phyloP scores from a whole-genome alignment of 2,113 vertebrate species.

The Corydoras sp. region DNA sequence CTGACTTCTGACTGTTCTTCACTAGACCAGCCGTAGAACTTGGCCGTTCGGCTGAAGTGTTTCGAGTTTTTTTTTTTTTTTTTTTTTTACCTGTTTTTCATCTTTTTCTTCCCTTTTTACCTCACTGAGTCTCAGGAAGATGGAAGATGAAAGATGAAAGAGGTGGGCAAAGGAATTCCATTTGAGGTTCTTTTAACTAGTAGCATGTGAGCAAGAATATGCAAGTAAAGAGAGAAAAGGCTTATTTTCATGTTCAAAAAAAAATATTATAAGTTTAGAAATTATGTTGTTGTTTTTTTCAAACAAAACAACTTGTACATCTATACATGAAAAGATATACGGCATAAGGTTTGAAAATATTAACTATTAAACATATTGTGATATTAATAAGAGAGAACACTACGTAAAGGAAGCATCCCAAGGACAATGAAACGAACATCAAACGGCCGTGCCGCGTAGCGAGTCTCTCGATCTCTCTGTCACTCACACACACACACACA shows the following conservation, averaged over 20 bases:
- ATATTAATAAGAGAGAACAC: slow-evolving; percentile 20
- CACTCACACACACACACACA: background rate
- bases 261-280: no score
- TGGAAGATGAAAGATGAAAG: slow-evolving; percentile 34
- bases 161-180: slow-evolving; percentile 38
- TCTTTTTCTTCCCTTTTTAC: background rate
- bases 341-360: background rate
- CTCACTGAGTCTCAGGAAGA: slow-evolving; percentile 16
- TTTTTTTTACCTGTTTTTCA: background rate
- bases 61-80: background rate
- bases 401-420: slow-evolving; percentile 34
- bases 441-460: slow-evolving; percentile 17
- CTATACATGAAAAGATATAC: background rate
- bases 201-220: slow-evolving; percentile 4
- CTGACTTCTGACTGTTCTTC: no score
- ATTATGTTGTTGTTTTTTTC: no score
- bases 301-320: no score
- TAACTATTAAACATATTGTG: slow-evolving; percentile 7
- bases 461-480: background rate
- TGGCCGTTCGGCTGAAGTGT: no score
- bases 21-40: no score
- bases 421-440: slow-evolving; percentile 36
- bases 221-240: background rate
- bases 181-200: slow-evolving; percentile 42
- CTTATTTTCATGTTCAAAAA: background rate